Conservation (phyloP, 1,140 invertebrate species). For the Drosophila lini region DNA sequence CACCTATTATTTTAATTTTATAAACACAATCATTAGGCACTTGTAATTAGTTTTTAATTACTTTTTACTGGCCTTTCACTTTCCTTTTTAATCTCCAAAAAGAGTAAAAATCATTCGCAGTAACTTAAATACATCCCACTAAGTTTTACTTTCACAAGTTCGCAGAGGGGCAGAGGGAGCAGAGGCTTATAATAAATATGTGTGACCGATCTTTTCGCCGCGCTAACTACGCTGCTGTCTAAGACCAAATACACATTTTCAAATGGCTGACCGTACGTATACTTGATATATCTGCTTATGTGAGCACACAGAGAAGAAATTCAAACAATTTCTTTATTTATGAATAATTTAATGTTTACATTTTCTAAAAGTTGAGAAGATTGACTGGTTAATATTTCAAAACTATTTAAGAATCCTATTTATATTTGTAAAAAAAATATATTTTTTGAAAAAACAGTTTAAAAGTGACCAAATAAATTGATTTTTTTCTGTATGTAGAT, state of each 20-base stretch:
- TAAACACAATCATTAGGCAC: not conserved
- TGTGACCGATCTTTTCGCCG: constrained; percentile 22
- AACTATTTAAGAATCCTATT: not conserved
- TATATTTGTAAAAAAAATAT: not conserved
- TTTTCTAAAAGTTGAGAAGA: no score
- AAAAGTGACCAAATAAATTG: not conserved
- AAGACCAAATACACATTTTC: constrained; percentile 23
- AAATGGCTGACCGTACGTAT: constrained; percentile 33
- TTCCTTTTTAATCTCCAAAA: not conserved
- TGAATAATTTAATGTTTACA: not conserved
- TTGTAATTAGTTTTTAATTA: not conserved
- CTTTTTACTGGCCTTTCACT: not conserved
- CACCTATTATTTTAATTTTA: no score
- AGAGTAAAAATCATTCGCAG: constrained; percentile 29
- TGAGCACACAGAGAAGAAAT: not conserved
- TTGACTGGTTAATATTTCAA: no score
- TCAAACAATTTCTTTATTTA: no score
- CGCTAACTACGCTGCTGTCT: constrained; percentile 33
- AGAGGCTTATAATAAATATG: constrained; percentile 17
- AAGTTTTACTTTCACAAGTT: constrained; percentile 37
- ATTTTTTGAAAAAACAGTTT: no score
- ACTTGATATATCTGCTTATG: constrained; percentile 12
- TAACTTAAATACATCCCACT: not conserved
- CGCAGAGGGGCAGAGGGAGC: not conserved
- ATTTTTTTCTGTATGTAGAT: constrained; percentile 5